A percentile compares a stretch with the other conserved stretches of the same genome.
These are phyloP conservation scores for Bombus soroeensis DNA, from an alignment of 1,140 invertebrate genomes.

Conservation along the genomic window DNA sequence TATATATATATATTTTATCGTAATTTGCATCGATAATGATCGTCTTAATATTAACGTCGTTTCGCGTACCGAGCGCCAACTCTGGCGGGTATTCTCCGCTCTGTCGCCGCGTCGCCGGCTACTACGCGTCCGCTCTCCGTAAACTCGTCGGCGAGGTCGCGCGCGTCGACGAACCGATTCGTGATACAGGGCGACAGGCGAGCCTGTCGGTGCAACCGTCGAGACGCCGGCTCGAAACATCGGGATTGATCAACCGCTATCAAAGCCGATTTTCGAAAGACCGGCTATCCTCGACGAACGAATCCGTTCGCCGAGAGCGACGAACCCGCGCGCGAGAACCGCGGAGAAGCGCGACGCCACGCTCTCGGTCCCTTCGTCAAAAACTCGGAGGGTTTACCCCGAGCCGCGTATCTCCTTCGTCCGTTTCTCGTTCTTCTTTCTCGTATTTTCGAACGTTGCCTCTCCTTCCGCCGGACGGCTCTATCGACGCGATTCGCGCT, in stretches of 20 bases:
- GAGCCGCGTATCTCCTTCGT: not conserved
- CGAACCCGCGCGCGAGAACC: not conserved
- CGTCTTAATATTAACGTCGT: not conserved
- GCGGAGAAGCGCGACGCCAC: too few species aligned
- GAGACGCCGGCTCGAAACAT: conserved; percentile 59
- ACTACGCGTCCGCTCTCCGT: too few species aligned
- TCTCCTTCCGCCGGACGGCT: not conserved
- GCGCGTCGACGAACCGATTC: not conserved
- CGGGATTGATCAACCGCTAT: conserved; percentile 77
- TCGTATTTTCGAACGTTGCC: accelerated
- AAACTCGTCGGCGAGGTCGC: too few species aligned
- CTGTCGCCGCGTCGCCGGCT: too few species aligned
- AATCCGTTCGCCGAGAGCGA: not conserved
- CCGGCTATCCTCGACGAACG: conserved; percentile 8
- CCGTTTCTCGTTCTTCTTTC: not conserved
- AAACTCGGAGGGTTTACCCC: too few species aligned
- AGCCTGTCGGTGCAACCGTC: not conserved
- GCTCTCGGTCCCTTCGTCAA: too few species aligned
- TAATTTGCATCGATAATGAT: conserved; percentile 23
- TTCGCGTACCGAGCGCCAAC: not conserved
- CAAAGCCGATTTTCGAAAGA: conserved; percentile 71
- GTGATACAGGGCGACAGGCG: too few species aligned
- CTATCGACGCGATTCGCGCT: conserved; percentile 18
- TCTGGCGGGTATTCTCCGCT: not conserved
- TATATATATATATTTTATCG: conserved; percentile 46